A percentile compares a stretch with the other conserved stretches of the same genome.
These are phyloP conservation scores for Neolamprologus caudopunctatus DNA, from an alignment of 2,113 vertebrate species.

Conservation along the genomic window DNA sequence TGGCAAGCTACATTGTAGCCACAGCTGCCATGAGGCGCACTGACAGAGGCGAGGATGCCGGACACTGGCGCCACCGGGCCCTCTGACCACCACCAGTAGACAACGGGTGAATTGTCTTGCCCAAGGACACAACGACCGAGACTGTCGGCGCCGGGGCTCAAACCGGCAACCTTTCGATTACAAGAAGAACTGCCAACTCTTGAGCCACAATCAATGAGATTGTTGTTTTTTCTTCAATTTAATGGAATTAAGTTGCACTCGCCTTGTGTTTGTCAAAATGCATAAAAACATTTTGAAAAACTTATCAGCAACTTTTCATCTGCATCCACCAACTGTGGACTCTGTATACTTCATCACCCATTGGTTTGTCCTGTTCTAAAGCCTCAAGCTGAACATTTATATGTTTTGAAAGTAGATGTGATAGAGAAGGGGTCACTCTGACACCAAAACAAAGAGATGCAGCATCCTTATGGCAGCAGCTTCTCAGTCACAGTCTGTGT, in stretches of 20 bases:
- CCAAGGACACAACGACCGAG: not conserved
- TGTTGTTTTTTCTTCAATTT: not conserved
- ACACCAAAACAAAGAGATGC: not conserved
- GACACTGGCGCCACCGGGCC: not conserved
- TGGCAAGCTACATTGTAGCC: not conserved
- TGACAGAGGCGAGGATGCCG: not conserved
- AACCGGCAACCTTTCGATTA: not conserved
- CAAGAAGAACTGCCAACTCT: not conserved
- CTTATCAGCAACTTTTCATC: not conserved
- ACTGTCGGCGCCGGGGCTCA: fast-evolving
- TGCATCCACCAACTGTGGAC: not conserved
- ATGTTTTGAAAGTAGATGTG: not conserved
- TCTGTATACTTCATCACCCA: not conserved
- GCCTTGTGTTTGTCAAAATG: not conserved
- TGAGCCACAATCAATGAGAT: not conserved
- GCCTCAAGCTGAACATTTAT: not conserved
- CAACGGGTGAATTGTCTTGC: not conserved
- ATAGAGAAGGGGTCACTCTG: not conserved
- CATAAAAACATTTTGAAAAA: not conserved
- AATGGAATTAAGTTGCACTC: not conserved
- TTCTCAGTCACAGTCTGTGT: not conserved
- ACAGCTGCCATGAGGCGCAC: not conserved
- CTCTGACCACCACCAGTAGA: not conserved
- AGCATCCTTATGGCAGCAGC: not conserved
- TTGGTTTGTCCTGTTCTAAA: not conserved